A percentile compares a stretch with the other conserved stretches of the same genome.
phyloP scores from a whole-genome alignment of 2,888 invertebrate species.

The Orthosia gothica region DNA sequence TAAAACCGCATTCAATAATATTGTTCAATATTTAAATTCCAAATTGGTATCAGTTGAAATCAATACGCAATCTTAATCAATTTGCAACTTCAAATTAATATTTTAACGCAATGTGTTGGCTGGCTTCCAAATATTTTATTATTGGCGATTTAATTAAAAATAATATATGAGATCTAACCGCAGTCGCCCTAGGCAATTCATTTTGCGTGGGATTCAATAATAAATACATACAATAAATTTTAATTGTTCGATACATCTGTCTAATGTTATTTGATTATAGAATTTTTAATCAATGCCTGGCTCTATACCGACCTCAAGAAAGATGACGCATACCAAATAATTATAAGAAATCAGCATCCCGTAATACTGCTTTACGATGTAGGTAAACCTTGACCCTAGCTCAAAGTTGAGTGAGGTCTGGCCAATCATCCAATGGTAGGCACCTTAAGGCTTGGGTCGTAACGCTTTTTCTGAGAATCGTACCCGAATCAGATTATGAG shows the following conservation, averaged over 20 bases:
- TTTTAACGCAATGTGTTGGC: conserved; percentile 46
- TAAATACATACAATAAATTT: conserved; percentile 4
- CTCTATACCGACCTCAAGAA: background rate
- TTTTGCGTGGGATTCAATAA: conserved; percentile 31
- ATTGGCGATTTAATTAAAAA: conserved; percentile 48
- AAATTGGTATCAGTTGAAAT: conserved; percentile 23
- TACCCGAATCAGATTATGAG: too few species aligned
- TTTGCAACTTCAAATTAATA: conserved; percentile 47
- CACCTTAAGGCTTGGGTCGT: too few species aligned
- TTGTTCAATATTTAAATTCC: conserved; percentile 30
- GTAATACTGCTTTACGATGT: too few species aligned
- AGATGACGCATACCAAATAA: background rate
- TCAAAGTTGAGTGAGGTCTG: too few species aligned
- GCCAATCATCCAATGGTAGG: too few species aligned
- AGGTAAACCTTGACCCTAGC: too few species aligned
- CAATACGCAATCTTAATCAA: conserved; percentile 26
- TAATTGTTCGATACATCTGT: background rate
- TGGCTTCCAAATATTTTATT: conserved; percentile 42
- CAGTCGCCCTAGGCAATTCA: conserved; percentile 34
- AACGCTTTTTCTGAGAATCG: too few species aligned
- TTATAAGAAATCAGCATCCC: too few species aligned
- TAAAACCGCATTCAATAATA: background rate
- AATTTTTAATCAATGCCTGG: background rate
- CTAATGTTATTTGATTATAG: background rate
- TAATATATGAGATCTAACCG: conserved; percentile 41